Percentiles rank a stretch among this genome's conserved stretches.
Conservation (phyloP, 64 coral and sea anemone genomes). For the Pocillopora verrucosa region DNA sequence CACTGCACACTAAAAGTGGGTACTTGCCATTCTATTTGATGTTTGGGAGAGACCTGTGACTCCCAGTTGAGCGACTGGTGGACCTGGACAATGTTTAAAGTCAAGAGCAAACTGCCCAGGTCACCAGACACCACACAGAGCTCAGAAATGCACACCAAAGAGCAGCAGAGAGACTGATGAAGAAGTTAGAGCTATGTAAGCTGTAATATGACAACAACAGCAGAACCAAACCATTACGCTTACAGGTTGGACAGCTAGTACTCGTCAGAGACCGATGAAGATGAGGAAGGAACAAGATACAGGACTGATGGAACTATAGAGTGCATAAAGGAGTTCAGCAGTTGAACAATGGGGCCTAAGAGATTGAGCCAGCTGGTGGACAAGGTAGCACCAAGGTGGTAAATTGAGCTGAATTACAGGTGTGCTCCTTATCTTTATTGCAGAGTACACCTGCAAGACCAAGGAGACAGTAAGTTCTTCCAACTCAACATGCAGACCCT, state of each 20-base stretch:
- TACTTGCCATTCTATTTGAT: slow-evolving; percentile 41
- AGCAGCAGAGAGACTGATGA: slow-evolving; percentile 6
- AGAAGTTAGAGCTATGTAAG: not conserved
- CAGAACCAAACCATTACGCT: not conserved
- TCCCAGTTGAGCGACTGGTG: not conserved
- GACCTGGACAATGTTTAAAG: not conserved
- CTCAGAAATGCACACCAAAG: not conserved
- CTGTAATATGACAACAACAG: not conserved
- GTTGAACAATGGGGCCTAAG: slow-evolving; percentile 11
- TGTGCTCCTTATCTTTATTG: slow-evolving; percentile 15
- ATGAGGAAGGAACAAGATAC: slow-evolving; percentile 46
- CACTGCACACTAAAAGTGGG: slow-evolving; percentile 20
- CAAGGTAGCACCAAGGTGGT: slow-evolving; percentile 9
- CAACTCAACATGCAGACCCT: not conserved
- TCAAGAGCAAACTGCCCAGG: not conserved
- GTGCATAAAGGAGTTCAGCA: slow-evolving; percentile 8
- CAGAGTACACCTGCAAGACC: not conserved
- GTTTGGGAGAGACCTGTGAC: slow-evolving; percentile 13
- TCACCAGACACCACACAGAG: slow-evolving; percentile 16
- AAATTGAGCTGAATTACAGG: slow-evolving; percentile 22
- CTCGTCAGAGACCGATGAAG: slow-evolving; percentile 9
- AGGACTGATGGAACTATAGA: slow-evolving; percentile 15
- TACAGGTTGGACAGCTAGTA: not conserved
- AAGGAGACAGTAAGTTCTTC: not conserved
- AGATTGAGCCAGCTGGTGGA: slow-evolving; percentile 22